Base-by-base conservation (phyloP, 2,888 invertebrate genomes). In the Pristionchus arcanus region DNA sequence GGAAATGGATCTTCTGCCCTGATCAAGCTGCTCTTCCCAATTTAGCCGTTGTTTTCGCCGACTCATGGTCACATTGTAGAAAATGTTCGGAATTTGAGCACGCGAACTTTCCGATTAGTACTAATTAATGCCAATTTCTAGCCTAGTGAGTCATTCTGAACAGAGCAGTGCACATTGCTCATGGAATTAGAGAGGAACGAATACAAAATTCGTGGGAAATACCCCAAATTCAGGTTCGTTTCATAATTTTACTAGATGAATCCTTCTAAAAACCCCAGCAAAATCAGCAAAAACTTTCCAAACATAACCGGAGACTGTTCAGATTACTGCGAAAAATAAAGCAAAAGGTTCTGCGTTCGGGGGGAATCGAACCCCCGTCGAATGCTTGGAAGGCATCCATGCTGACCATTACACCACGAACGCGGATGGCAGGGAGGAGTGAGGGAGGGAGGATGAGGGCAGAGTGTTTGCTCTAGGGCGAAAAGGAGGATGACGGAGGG, bases 361-460 rank as follows among this genome's bases (percentile, higher is more conserved):
- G 90, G 91, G 90, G 90, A 91, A 91, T 90, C 91, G 91, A 91
- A 91, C 91, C 91, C 91, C 91, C 91, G 91, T 91, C 91, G 91
- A 91, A 91, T 91, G 91, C 91, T 91, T 91, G 91, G 91, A 91
- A 91, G 91, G 91, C 91, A 91, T 91, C 91, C 91, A 91, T 91
- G 91, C 91, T 91, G 90, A 91, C 91, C 91, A 90, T 90, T 90
- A 91, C 91, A 91, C 91, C 91, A 91, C 91, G 90, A 90, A 91
- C 91, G 89, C 89, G 37, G 87, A 71, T 71, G 68, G 25, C 0
- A 63, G 25, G 25, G 3, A 25, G 25, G n/a, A 63, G 63, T 21
- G 25, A n/a, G 25, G 25, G n/a, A n/a, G 63, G 11, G 63, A 63
- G n/a, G 63, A 63, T 63, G n/a, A 63, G 59, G 59, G 59, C 15